Evolutionary conservation across 2,888 invertebrate genomes (phyloP).

Genomic region (Abrostola triplasia): DNA sequence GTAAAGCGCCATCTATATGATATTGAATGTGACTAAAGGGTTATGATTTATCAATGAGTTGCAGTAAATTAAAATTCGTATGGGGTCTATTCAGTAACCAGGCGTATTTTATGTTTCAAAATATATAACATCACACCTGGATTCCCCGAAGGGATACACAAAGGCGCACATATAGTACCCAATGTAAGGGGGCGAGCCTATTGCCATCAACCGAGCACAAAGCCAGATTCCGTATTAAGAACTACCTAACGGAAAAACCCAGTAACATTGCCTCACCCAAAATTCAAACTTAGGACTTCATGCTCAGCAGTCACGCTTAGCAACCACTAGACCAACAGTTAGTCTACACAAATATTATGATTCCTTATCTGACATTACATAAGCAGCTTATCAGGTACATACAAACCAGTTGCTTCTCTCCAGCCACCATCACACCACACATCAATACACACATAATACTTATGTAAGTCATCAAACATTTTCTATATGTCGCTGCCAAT

Average conservation of each 20-base stretch:
- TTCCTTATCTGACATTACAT: slow-evolving; percentile 1
- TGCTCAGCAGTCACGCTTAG: no score
- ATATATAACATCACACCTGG: no score
- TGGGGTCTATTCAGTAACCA: background rate
- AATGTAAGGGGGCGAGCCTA: no score
- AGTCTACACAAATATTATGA: no score
- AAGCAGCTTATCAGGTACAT: slow-evolving; percentile 2
- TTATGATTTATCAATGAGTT: background rate
- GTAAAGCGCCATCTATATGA: slow-evolving; percentile 24
- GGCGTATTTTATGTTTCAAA: background rate
- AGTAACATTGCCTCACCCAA: no score
- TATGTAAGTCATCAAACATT: slow-evolving; percentile 59
- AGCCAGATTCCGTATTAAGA: no score
- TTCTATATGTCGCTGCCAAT: slow-evolving; percentile 58
- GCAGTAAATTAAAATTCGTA: background rate
- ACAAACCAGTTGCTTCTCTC: background rate
- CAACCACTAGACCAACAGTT: no score
- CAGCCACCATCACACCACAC: slow-evolving; percentile 26
- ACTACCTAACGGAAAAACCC: no score
- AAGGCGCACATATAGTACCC: no score
- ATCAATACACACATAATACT: slow-evolving; percentile 46
- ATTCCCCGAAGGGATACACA: no score
- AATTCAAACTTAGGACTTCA: no score
- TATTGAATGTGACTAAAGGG: slow-evolving; percentile 11
- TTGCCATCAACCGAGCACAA: no score